Conservation (phyloP, 2,113 vertebrate species). For the Cettia cetti region DNA sequence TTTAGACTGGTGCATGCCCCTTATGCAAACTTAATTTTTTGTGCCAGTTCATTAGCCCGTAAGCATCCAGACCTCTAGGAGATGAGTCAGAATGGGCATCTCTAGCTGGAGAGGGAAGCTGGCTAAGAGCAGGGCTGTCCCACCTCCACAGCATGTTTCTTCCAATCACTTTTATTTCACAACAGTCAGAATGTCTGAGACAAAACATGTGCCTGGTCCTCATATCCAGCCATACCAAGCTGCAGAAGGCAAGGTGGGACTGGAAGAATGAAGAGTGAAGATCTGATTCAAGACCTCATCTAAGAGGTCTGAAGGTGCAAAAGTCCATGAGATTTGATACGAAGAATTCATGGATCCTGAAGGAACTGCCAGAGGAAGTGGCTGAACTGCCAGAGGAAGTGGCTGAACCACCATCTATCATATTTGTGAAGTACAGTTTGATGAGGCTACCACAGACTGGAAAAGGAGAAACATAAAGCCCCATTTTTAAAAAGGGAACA, state of each 20-base stretch:
- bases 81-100: not conserved
- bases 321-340: not conserved
- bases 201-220: not conserved
- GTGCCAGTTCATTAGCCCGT: accelerated
- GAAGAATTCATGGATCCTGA: not conserved
- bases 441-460: not conserved
- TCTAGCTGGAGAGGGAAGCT: not conserved
- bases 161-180: not conserved
- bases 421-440: not conserved
- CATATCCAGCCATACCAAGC: not conserved
- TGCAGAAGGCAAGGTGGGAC: not conserved
- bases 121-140: not conserved
- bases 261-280: not conserved
- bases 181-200: not conserved
- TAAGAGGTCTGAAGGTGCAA: not conserved
- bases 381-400: not conserved
- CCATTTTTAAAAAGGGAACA: not conserved
- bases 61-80: not conserved
- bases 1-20: not conserved
- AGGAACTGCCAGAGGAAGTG: not conserved
- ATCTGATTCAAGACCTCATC: not conserved
- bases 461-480: not conserved
- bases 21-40: not conserved
- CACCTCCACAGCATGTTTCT: not conserved
- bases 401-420: not conserved